Conservation (phyloP, 2,113 vertebrate species). For the Rhynchomys soricoides region DNA sequence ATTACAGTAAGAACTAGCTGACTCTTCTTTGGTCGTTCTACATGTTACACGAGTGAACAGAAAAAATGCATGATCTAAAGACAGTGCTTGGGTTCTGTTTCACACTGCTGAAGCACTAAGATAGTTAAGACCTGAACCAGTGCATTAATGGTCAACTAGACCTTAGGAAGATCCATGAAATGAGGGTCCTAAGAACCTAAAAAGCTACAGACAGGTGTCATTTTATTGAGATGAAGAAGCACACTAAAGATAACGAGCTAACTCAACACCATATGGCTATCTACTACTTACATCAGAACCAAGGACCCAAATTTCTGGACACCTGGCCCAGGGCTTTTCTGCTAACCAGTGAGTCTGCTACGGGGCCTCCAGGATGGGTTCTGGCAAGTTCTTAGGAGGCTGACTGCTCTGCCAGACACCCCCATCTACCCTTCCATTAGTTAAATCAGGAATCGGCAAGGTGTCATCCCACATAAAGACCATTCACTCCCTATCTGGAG, state of each 20-base stretch:
- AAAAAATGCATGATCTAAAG: neutral
- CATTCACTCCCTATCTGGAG: neutral
- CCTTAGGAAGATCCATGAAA: conserved; percentile 2
- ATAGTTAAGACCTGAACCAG: conserved; percentile 22
- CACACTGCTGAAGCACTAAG: neutral
- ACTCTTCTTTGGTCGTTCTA: neutral
- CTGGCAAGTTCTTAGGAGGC: neutral
- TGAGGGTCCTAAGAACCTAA: neutral
- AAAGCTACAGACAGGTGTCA: neutral
- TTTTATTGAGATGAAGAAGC: conserved; percentile 27
- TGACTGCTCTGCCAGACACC: neutral
- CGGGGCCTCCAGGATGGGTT: neutral
- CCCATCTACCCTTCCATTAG: neutral
- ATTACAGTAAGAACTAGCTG: neutral
- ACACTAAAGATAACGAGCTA: neutral
- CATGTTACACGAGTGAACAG: neutral
- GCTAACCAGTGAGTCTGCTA: neutral
- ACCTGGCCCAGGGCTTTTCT: neutral
- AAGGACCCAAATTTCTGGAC: neutral
- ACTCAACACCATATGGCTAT: neutral
- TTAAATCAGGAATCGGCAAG: conserved; percentile 1
- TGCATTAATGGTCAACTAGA: neutral
- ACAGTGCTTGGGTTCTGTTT: conserved; percentile 25
- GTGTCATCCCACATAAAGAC: neutral
- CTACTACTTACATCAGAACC: neutral